Evolutionary conservation across 1,140 invertebrate species (phyloP), one percentile per base, ranked within the genome.

Genomic region (Lucilia cuprina): DNA sequence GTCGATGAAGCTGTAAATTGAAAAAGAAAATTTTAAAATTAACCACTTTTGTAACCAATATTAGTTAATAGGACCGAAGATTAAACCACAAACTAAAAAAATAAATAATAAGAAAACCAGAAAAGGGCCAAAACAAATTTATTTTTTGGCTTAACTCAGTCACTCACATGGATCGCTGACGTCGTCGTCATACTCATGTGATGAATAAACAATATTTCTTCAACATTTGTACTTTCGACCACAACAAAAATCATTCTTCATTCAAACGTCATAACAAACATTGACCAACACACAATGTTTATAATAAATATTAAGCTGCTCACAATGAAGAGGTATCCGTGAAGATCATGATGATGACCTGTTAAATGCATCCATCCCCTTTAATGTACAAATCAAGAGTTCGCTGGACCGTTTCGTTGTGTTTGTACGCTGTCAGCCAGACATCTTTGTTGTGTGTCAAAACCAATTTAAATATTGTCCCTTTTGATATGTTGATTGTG

Each of bases 401-500:
- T 55, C 49, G 7, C 65, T 70, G 65, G 65, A 70, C 65, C 65
- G 65, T 12, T 70, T 25, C 14, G 5, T 70, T 70, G n/a, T 70
- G n/a, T 60, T n/a, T 78, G 35, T 77, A 2, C 5, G 19, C 5
- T 21, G 65, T 21, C 19, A 70, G 65, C 10, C 55, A 60, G n/a
- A 60, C n/a, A n/a, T 60, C 65, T 21, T 21, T 70, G 65, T 70
- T 70, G 77, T 80, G 77, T 80, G 77, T 80, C 77, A 80, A 80
- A 80, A 80, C 77, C 77, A 80, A 80, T 80, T 80, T 80, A 80
- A 80, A 80, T 80, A 80, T 80, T 80, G n/a, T 80, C 19, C 77
- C 21, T 80, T 49, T 41, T 41, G 41, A 41, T 3, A 3, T 41
- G 41, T 41, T 60, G 5, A n/a, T 60, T n/a, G 55, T 70, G 21